Percentiles rank a stretch among this genome's conserved stretches.
phyloP scores from a whole-genome alignment of 2,888 invertebrate species.

The Meghimatium bilineatum region DNA sequence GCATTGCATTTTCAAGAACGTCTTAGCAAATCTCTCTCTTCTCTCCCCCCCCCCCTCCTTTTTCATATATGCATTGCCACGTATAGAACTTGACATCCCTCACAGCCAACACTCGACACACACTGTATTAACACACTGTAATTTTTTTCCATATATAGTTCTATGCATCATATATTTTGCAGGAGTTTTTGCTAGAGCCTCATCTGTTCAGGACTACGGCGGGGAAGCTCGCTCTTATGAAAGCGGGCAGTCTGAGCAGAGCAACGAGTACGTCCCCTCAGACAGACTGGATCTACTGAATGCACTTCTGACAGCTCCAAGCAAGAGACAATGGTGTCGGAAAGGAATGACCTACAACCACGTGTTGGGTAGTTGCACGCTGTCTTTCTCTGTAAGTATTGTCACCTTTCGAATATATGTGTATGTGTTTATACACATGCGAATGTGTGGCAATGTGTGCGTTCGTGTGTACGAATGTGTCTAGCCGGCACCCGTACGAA shows the following conservation, averaged over 20 bases:
- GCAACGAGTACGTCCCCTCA: neutral
- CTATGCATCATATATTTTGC: neutral
- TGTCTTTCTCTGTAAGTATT: conserved; percentile 23
- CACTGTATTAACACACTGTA: neutral
- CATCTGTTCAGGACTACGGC: neutral
- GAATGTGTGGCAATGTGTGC: too few species aligned
- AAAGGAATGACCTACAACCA: conserved; percentile 52
- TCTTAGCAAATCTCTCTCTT: too few species aligned
- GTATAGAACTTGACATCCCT: too few species aligned
- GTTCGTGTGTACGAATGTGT: too few species aligned
- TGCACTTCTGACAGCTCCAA: conserved; percentile 40
- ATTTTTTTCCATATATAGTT: neutral
- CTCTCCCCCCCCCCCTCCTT: too few species aligned
- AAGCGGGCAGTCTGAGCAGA: neutral
- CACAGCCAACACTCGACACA: too few species aligned
- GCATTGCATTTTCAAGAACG: too few species aligned
- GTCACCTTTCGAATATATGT: neutral
- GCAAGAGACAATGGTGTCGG: conserved; percentile 52
- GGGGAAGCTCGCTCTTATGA: neutral
- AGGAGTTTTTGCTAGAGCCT: neutral
- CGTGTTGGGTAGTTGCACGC: conserved; percentile 49
- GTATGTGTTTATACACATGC: too few species aligned
- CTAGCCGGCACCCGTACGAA: too few species aligned
- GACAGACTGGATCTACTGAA: conserved; percentile 39
- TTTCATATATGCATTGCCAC: too few species aligned